Evolutionary conservation across 2,797 vertebrate genomes (phyloP).

Genomic region (Parauchenoglanis ngamensis): DNA sequence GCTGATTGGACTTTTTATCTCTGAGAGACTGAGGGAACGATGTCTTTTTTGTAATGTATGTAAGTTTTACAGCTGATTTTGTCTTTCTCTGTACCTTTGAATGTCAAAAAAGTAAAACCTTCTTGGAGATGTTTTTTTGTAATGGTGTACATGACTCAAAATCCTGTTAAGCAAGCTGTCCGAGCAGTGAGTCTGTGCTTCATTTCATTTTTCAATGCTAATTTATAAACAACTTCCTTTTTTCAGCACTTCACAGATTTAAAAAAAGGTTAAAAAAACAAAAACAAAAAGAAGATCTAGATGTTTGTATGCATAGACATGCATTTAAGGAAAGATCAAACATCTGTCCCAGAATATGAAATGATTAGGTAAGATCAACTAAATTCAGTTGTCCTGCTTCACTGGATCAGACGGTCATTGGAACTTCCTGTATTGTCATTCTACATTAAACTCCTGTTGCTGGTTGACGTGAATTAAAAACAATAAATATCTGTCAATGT

Average conservation of each 20-base stretch:
- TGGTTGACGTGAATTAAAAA: constrained; percentile 24
- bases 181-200: constrained; percentile 35
- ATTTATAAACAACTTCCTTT: constrained; percentile 37
- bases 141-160: constrained; percentile 43
- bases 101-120: constrained; percentile 44
- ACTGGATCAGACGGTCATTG: constrained; percentile 2
- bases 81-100: constrained; percentile 51
- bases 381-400: constrained; percentile 19
- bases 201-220: constrained; percentile 44
- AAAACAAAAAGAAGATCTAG: not conserved
- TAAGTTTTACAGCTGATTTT: constrained; percentile 41
- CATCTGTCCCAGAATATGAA: not conserved
- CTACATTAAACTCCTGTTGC: constrained; percentile 21
- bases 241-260: constrained; percentile 33
- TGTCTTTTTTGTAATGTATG: constrained; percentile 45
- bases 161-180: constrained; percentile 24
- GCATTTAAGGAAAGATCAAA: constrained; percentile 4
- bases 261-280: not conserved
- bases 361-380: constrained; percentile 6
- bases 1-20: constrained; percentile 46
- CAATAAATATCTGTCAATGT: constrained; percentile 24
- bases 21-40: constrained; percentile 31
- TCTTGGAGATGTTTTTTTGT: constrained; percentile 35
- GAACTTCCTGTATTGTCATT: constrained; percentile 21
- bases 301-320: constrained; percentile 28